phyloP scores from a whole-genome alignment of 2,113 vertebrate species.

The Heliornis fulica region DNA sequence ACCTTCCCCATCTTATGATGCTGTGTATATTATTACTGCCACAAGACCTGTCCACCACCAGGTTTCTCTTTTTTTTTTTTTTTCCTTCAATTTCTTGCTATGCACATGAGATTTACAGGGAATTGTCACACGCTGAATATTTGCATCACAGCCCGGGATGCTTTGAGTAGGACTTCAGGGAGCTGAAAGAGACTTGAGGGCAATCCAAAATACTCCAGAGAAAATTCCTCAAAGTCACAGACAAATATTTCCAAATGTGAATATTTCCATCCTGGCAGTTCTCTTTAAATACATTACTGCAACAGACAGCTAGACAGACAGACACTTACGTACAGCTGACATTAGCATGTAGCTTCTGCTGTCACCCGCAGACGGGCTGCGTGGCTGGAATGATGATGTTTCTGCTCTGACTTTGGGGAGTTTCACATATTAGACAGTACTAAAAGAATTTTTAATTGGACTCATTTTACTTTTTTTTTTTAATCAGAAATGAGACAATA shows the following conservation, averaged over 20 bases:
- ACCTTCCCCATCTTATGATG: not conserved
- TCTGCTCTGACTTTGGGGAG: constrained; percentile 32
- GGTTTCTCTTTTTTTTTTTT: not conserved
- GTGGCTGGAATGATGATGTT: constrained; percentile 46
- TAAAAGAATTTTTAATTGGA: constrained; percentile 66
- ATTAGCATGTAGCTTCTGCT: constrained; percentile 24
- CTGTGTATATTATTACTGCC: not conserved
- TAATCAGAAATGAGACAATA: constrained; percentile 66
- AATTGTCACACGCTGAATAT: not conserved
- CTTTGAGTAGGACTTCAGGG: not conserved
- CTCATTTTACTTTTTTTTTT: constrained; percentile 2
- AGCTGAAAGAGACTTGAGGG: not conserved
- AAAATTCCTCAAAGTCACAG: not conserved
- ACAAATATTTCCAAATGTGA: not conserved
- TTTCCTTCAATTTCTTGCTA: not conserved
- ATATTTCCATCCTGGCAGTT: not conserved
- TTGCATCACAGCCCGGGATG: not conserved
- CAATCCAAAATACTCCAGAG: not conserved
- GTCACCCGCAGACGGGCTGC: not conserved
- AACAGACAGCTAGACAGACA: not conserved
- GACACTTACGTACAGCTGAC: not conserved
- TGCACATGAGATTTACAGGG: not conserved
- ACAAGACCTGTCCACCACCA: not conserved
- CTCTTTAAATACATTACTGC: not conserved
- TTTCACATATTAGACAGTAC: constrained; percentile 31